Percentiles rank a stretch among this genome's conserved stretches.
These are phyloP conservation scores for Periplaneta americana DNA, from an alignment of 1,140 invertebrate species.

Conservation along the genomic window DNA sequence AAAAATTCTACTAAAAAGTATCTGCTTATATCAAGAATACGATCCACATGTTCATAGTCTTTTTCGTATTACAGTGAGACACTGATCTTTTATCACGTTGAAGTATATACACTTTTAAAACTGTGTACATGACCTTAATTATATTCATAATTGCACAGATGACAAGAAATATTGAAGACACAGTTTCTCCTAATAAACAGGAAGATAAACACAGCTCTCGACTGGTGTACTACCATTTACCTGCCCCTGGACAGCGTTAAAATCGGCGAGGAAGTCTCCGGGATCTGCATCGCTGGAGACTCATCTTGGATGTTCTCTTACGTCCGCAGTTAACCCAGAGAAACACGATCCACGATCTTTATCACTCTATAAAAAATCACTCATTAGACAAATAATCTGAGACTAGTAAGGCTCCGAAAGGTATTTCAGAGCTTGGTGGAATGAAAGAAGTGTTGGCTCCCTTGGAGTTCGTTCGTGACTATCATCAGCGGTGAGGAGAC, in stretches of 20 bases:
- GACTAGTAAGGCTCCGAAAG: background rate
- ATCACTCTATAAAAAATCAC: background rate
- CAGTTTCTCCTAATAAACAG: background rate
- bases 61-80: background rate
- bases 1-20: background rate
- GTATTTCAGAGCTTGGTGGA: background rate
- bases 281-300: background rate
- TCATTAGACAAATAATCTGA: background rate
- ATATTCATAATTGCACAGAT: background rate
- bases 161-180: background rate
- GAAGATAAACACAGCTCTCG: background rate
- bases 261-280: background rate
- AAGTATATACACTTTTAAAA: background rate
- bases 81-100: background rate
- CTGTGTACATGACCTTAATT: background rate
- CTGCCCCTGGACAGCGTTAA: background rate
- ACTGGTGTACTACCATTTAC: background rate
- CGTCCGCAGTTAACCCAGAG: background rate
- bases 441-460: background rate
- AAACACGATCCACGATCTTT: background rate
- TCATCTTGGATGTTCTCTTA: background rate
- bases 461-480: background rate
- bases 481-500: too few relatives aligned
- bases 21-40: background rate
- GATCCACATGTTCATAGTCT: background rate